Conservation (phyloP, 2,797 vertebrate species). For the Nyctibius grandis region DNA sequence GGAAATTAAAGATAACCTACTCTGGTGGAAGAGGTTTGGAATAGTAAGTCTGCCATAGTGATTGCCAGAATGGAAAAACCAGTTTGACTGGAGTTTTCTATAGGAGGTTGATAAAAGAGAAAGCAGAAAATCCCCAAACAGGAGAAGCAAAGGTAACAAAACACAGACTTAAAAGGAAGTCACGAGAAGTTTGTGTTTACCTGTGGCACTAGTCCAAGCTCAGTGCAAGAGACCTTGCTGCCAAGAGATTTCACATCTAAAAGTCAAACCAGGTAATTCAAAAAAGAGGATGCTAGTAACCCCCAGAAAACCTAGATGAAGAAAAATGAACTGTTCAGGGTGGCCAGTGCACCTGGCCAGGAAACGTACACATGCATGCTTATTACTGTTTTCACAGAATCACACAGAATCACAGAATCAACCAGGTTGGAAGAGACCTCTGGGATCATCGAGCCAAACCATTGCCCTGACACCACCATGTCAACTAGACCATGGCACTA, state of each 20-base stretch:
- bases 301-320: background rate
- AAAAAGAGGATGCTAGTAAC: background rate
- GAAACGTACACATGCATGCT: background rate
- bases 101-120: background rate
- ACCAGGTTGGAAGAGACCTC: too few relatives aligned
- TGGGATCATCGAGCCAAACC: too few relatives aligned
- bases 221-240: background rate
- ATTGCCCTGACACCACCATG: too few relatives aligned
- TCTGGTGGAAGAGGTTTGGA: background rate
- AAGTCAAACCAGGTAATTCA: constrained; percentile 12
- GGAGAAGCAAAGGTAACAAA: constrained; percentile 20
- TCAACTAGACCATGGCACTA: too few relatives aligned
- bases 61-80: constrained; percentile 28
- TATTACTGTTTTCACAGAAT: background rate
- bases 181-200: constrained; percentile 4
- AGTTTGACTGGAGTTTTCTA: constrained; percentile 40
- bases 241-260: background rate
- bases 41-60: background rate
- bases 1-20: background rate
- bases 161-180: constrained; percentile 7
- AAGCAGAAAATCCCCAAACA: constrained; percentile 24
- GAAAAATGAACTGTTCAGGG: background rate
- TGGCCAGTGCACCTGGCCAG: rapidly evolving
- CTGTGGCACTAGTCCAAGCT: constrained; percentile 6
- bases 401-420: too few relatives aligned